Evolutionary conservation across 2,888 invertebrate genomes (phyloP), one percentile per base, ranked within the genome.

Genomic region (Nebria brevicollis): DNA sequence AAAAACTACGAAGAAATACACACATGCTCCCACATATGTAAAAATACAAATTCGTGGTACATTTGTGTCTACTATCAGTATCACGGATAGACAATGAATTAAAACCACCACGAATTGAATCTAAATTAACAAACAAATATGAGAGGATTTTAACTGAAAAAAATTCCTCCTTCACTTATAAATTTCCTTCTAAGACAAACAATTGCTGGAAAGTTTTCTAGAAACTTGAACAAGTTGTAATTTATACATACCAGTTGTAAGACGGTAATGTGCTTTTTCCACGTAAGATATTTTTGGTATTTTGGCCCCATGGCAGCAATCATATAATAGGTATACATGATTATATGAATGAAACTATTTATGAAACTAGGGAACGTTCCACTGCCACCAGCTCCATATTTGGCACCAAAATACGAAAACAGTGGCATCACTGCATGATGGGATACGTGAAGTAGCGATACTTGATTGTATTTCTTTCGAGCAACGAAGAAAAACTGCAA

Each of bases 391-490:
- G 91, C 87, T 20, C 89, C 88, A 83, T 89, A 89, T 85, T 89
- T 92, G 70, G 93, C 92, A 15, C 93, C 93, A 86, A 93, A 92
- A 94, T 94, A 95, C 79, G 94, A 97, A 10, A 96, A 96, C 92
- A 97, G 94, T 74, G 98, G 98, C 98, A 98, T 98, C 85, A 97
- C 94, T 82, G 97, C 97, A 89, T 98, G 98, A 90, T 98, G 98
- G 87, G 98, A 97, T 83, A 98, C 97, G 90, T 98, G 98, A 82
- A 98, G 92, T 70, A 96, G 96, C 77, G 97, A 96, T 86, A 98
- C 95, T 89, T 98, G 98, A 90, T 95, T 94, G 89, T 94, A 95
- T 92, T 98, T 98, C 91, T 98, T 98, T 84, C 98, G 93, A 89
- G 98, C 90, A 86, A 98, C 95, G 91, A 98, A 98, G 93, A 98